Evolutionary conservation across 2,113 vertebrate species (phyloP), one percentile per base, ranked within the genome.

Genomic region (Oreotragus oreotragus): DNA sequence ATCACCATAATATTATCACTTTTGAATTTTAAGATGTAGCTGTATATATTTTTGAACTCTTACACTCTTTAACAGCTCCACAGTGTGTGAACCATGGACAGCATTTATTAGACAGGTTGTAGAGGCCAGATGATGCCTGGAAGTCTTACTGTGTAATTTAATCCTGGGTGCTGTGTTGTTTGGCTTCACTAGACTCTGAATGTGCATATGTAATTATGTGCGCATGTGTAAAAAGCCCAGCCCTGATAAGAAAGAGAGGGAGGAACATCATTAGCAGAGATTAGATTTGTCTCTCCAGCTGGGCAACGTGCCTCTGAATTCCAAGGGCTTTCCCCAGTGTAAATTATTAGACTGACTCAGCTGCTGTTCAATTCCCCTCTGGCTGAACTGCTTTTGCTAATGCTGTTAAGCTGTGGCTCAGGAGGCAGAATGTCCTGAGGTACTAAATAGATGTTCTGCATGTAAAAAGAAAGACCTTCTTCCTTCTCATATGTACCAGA

Each of bases 261-360:
- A 95, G 96, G 86, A 97, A 45, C 83, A 96, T 94, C 97, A 97
- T 97, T 98, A 98, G 87, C 90, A 85, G 88, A 90, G 88, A 87
- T 89, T 89, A 64, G 84, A 90, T 81, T 39, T 28, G 91, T 80
- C 89, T 96, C 39, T 14, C 97, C 97, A 98, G 98, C 98, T 98
- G 98, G 97, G 92, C 96, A 93, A 2, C 43, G 73, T 85, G 97
- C 93, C 97, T 97, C 88, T 97, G 95, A 97, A 98, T 96, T 98
- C 97, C 97, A 91, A 91, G 97, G 89, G 92, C 97, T 98, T 98
- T 97, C 97, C 98, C 96, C 95, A 92, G 55, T 47, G 16, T 88
- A 94, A 96, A 70, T 95, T 90, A 96, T 96, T 91, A 90, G 93
- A 45, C 83, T 96, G 84, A 96, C 83, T 85, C 43, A 25, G 97